These are phyloP conservation scores for Stenoptilia bipunctidactyla DNA, from an alignment of 2,888 invertebrate genomes.

Conservation along the genomic window DNA sequence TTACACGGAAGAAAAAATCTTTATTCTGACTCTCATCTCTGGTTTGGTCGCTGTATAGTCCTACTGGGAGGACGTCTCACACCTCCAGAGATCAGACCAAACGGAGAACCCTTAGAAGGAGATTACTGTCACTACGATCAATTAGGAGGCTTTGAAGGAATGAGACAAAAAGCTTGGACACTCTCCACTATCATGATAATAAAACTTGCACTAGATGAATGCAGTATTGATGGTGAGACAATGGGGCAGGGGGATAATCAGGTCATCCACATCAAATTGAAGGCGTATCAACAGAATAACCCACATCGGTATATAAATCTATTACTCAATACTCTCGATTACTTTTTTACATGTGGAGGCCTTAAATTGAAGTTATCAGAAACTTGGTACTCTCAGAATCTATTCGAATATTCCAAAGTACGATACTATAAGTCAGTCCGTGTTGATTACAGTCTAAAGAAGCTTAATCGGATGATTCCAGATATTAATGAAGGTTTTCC, in stretches of 20 bases:
- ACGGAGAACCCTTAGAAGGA: no score
- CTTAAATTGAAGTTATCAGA: conserved; percentile 1
- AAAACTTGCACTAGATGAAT: not conserved
- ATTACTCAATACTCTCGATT: no score
- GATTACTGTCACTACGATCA: not conserved
- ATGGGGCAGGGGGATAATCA: no score
- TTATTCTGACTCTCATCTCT: conserved; percentile 2
- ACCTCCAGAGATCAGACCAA: no score
- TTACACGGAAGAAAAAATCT: no score
- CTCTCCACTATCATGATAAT: conserved; percentile 4
- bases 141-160: conserved; percentile 3
- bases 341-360: no score
- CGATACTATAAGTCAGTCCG: no score
- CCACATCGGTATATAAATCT: no score
- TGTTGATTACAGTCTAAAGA: no score
- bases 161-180: conserved; percentile 8
- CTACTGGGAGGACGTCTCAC: not conserved
- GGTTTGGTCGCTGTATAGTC: conserved; percentile 1
- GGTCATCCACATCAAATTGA: no score
- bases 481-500: conserved; percentile 5
- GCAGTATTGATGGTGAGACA: no score
- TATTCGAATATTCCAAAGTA: conserved; percentile 1
- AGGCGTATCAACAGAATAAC: no score
- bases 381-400: conserved; percentile 6
- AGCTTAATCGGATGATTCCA: not conserved